Base-by-base conservation (phyloP, 2,888 invertebrate species). In the Limnephilus marmoratus region DNA sequence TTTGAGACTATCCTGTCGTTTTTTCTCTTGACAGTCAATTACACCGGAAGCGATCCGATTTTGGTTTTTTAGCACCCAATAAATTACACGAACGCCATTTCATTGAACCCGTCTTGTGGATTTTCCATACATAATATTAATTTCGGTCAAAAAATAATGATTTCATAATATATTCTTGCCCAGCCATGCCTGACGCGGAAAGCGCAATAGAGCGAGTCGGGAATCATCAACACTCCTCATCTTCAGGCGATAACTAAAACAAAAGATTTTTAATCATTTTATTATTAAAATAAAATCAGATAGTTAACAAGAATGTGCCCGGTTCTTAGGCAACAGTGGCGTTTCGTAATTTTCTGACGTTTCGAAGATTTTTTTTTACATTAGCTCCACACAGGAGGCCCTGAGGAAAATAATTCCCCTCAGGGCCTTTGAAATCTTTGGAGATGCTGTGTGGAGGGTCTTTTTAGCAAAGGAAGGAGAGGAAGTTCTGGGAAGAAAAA, bases 91-190 rank as follows among this genome's bases (percentile, higher is more conserved):
- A 68, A 68, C 24, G 68, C 83, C 37, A 34, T 37, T 83, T 37
- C 83, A 83, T 83, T 83, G 83, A 83, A 83, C 83, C 83, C 83
- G 41, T 41, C 83, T 83, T 83, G 83, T 83, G 83, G 41, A 83
- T 37, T 83, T 83, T 83, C 83, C 24, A 24, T 83, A 37, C 34
- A 41, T 37, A 83, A 83, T 83, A 37, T 37, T 83, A 83, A 83
- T 83, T 83, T 37, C 37, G 83, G 24, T 15, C 37, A 83, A 34
- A 37, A 31, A 15, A 34, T 83, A 83, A 37, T 83, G 41, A 37
- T 83, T 83, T 83, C 37, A 83, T 37, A 83, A 83, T 83, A 83
- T 83, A 83, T 83, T n/a, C 37, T 34, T 37, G 83, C 3, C 3
- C 83, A n/a, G 24, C 83, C 18, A 41, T 37, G 83, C 83, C 37